Base-by-base conservation (phyloP, 2,888 invertebrate genomes). In the Ryuthela nishihirai region DNA sequence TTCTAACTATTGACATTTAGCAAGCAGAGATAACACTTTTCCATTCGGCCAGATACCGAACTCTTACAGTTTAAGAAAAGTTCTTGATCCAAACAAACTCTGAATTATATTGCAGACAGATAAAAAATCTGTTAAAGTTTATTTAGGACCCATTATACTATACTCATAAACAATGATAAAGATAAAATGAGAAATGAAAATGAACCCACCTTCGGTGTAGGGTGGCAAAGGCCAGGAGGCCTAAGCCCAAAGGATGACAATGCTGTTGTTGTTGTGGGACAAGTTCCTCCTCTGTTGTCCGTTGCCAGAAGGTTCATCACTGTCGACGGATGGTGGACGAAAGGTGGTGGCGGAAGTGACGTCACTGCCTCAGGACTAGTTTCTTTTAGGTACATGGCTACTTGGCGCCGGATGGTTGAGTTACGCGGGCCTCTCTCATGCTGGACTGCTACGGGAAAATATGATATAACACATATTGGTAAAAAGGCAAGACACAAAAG, bases 351-450 rank as follows among this genome's bases (percentile, higher is more conserved):
- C 18, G 38, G 18, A 3, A 46, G 46, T 17, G 46, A 46, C 9
- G 48, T 38, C 18, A 39, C 10, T 26, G 35, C 21, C 15, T 48
- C 38, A 12, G 54, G 43, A 24, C 56, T 29, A 35, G 62, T 52
- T 58, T 77, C 88, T 71, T 87, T 87, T 69, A 87, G 80, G 70
- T 83, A 85, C 65, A 88, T 76, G 2, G 88, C 87, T 84, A 95
- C 89, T 78, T 97, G 97, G 12, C 94, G 83, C 4, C 93, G 83
- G 26, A 98, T 44, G 79, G 97, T 97, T 0, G 97, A 92, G 73
- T 90, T 95, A 41, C 99, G 81, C 1, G 98, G 98, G 0, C 98
- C 98, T 64, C 99, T 82, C 75, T 99, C 98, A 72, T 98, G 97
- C 76, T 99, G 99, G 2, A 99, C 98, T 56, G 98, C 98, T 90